Conservation (phyloP, 2,797 vertebrate genomes). For the Borostomias antarcticus region DNA sequence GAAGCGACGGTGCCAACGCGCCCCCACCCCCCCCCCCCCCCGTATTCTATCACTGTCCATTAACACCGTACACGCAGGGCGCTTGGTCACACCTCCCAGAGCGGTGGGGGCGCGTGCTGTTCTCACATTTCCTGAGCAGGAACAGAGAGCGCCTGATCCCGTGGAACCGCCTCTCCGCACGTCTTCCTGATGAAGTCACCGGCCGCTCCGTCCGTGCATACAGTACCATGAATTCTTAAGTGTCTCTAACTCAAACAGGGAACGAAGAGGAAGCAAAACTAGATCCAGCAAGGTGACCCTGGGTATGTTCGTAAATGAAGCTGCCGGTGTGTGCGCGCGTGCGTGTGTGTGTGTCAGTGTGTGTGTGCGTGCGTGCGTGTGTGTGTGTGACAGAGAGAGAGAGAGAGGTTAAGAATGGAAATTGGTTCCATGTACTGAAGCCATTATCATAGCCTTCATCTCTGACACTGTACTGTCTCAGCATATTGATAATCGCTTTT, state of each 20-base stretch:
- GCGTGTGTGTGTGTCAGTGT: not conserved
- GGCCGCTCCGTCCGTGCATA: too few relatives aligned
- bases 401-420: constrained; percentile 67
- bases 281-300: constrained; percentile 66
- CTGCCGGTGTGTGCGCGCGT: constrained; percentile 11
- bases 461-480: constrained; percentile 64
- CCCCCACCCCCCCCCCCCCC: too few relatives aligned
- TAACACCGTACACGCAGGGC: constrained; percentile 48
- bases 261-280: constrained; percentile 27
- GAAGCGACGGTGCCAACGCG: too few relatives aligned
- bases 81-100: too few relatives aligned
- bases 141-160: too few relatives aligned
- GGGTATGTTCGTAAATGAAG: constrained; percentile 60
- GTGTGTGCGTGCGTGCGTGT: constrained; percentile 21
- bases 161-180: too few relatives aligned
- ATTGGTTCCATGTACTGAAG: constrained; percentile 70
- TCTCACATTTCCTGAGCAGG: too few relatives aligned
- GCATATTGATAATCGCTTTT: constrained; percentile 72
- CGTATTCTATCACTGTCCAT: too few relatives aligned
- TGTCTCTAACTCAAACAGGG: constrained; percentile 54
- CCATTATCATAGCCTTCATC: constrained; percentile 64
- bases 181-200: too few relatives aligned
- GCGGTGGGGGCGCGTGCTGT: too few relatives aligned
- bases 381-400: not conserved
- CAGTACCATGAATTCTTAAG: constrained; percentile 64